These are phyloP conservation scores for Netelia fuscicornis DNA, from an alignment of 2,888 invertebrate species.

Conservation along the genomic window DNA sequence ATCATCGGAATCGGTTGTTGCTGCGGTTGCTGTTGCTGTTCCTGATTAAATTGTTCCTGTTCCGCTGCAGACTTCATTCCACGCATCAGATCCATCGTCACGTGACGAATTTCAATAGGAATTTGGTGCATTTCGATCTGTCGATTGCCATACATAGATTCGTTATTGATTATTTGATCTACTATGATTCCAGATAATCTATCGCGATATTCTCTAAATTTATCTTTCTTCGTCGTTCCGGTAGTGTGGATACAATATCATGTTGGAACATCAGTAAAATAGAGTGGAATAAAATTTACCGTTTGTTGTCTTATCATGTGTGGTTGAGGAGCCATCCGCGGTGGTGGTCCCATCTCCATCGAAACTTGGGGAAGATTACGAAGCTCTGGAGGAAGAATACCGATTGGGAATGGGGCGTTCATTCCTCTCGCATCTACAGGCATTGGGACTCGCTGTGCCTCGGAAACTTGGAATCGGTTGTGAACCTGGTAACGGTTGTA, in stretches of 20 bases:
- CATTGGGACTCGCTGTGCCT: slow-evolving; percentile 79
- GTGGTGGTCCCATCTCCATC: slow-evolving; percentile 79
- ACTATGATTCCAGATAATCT: no score
- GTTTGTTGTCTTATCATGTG: slow-evolving; percentile 53
- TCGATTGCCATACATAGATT: background rate
- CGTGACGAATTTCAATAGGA: slow-evolving; percentile 85
- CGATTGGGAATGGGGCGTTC: slow-evolving; percentile 78
- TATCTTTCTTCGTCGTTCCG: no score
- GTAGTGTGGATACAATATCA: background rate
- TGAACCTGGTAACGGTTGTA: slow-evolving; percentile 81
- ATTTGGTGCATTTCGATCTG: slow-evolving; percentile 84
- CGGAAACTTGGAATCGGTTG: slow-evolving; percentile 81
- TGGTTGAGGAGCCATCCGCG: slow-evolving; percentile 76
- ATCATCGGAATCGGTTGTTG: slow-evolving; percentile 80
- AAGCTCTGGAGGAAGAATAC: slow-evolving; percentile 76
- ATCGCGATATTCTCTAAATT: no score
- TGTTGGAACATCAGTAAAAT: background rate
- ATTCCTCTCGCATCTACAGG: slow-evolving; percentile 78
- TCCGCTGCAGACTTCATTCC: slow-evolving; percentile 85
- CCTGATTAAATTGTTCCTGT: slow-evolving; percentile 74
- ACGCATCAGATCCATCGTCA: slow-evolving; percentile 86
- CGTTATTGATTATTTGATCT: background rate
- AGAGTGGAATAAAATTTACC: slow-evolving; percentile 37
- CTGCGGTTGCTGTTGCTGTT: slow-evolving; percentile 84
- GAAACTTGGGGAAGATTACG: slow-evolving; percentile 79